These are phyloP conservation scores for Schizaphis graminum DNA, from an alignment of 2,888 invertebrate species.

Conservation along the genomic window DNA sequence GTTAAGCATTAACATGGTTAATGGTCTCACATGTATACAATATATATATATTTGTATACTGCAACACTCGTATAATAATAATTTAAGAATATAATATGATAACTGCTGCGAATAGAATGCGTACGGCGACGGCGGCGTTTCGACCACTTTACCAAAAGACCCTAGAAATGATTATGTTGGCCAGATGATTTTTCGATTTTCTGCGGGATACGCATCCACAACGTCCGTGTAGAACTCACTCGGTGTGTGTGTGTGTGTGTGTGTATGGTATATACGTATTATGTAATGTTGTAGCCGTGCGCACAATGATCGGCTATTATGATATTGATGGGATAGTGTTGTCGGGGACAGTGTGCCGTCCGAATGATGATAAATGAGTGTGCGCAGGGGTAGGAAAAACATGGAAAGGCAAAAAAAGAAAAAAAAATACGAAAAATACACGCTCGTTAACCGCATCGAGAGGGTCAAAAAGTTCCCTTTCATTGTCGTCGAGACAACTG, in stretches of 20 bases:
- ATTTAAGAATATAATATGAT: background rate
- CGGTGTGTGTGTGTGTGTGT: background rate
- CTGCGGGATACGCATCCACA: slow-evolving; percentile 32
- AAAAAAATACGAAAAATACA: slow-evolving; percentile 52
- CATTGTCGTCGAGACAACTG: slow-evolving; percentile 62
- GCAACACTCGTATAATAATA: background rate
- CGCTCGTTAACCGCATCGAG: slow-evolving; percentile 60
- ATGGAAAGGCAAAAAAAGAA: slow-evolving; percentile 35
- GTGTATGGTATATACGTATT: background rate
- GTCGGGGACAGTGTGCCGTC: slow-evolving; percentile 64
- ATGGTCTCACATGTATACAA: background rate
- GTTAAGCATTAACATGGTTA: background rate
- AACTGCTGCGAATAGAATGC: background rate
- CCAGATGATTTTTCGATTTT: slow-evolving; percentile 62
- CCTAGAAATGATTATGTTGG: slow-evolving; percentile 40
- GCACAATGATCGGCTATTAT: slow-evolving; percentile 62
- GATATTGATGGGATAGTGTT: slow-evolving; percentile 63
- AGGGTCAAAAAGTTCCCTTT: slow-evolving; percentile 65
- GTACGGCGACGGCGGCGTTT: background rate
- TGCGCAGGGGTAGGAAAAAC: slow-evolving; percentile 28
- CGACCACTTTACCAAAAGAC: slow-evolving; percentile 27
- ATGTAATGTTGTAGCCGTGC: background rate
- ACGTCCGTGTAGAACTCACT: background rate
- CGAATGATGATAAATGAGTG: slow-evolving; percentile 60
- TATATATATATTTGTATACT: background rate